Evolutionary conservation across 2,888 invertebrate species (phyloP).

Genomic region (Protonemura montana): DNA sequence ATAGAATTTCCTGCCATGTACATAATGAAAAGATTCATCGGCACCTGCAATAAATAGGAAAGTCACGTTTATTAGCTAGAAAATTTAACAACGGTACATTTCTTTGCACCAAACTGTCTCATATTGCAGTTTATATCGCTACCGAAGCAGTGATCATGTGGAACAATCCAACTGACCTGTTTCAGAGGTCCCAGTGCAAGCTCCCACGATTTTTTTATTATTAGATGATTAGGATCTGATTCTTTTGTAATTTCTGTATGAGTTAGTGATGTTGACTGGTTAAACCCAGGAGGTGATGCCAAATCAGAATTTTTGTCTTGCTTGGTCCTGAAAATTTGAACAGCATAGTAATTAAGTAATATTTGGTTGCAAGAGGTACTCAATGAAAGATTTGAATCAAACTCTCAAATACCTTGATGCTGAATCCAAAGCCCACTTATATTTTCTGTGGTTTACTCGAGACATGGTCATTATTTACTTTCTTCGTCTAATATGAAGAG

Average conservation of each 20-base stretch:
- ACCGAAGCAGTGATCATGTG: background rate
- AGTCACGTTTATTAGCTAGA: background rate
- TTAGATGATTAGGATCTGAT: slow-evolving; percentile 80
- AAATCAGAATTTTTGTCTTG: slow-evolving; percentile 53
- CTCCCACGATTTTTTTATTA: slow-evolving; percentile 97
- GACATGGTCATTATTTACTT: slow-evolving; percentile 31
- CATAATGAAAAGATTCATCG: slow-evolving; percentile 99
- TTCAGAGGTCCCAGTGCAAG: slow-evolving; percentile 93
- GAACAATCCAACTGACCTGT: slow-evolving; percentile 68
- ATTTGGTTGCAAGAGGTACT: background rate
- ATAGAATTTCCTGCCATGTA: slow-evolving; percentile 99
- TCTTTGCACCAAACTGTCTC: background rate
- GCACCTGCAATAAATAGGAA: slow-evolving; percentile 61
- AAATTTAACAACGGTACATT: slow-evolving; percentile 17
- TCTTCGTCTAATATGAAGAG: background rate
- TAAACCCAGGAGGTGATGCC: slow-evolving; percentile 86
- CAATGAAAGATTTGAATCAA: background rate
- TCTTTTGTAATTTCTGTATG: slow-evolving; percentile 83
- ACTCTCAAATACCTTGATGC: slow-evolving; percentile 61
- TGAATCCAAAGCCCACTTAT: slow-evolving; percentile 72
- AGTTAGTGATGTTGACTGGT: slow-evolving; percentile 73
- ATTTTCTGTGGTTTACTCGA: slow-evolving; percentile 57
- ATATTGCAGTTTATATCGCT: background rate
- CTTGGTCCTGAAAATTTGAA: slow-evolving; percentile 51
- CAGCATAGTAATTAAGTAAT: background rate